A percentile compares a stretch with the other conserved stretches of the same genome.
Evolutionary conservation across 2,888 invertebrate genomes (phyloP).

Genomic region (Eupithecia dodoneata): DNA sequence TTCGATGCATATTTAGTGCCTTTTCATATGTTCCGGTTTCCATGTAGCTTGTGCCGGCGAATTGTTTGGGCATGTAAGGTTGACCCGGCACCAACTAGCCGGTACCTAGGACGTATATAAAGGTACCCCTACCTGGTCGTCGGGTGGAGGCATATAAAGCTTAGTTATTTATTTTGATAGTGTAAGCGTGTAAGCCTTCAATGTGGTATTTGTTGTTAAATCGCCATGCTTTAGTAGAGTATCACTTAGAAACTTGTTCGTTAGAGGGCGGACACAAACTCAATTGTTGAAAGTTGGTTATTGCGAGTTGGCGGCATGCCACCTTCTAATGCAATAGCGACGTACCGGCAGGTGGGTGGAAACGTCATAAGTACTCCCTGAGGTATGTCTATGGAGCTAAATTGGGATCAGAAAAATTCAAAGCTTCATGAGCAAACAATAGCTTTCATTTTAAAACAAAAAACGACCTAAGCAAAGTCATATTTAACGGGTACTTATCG

Average conservation of each 20-base stretch:
- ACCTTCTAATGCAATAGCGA: not conserved
- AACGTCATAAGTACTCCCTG: not conserved
- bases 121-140: no score
- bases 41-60: no score
- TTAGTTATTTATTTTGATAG: no score
- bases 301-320: constrained; percentile 4
- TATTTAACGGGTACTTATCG: no score
- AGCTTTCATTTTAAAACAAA: not conserved
- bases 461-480: no score
- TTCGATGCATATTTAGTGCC: no score
- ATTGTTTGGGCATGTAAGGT: no score
- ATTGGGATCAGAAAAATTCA: not conserved
- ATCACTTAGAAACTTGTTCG: not conserved
- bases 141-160: no score
- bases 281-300: not conserved
- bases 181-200: no score
- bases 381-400: not conserved
- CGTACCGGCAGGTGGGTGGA: not conserved
- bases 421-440: not conserved
- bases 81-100: no score
- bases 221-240: not conserved
- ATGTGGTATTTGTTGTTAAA: not conserved
- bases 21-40: no score
- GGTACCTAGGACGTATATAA: no score
- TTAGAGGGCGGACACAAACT: not conserved